Evolutionary conservation across 2,888 invertebrate species (phyloP).

Genomic region (Folsomia candida): DNA sequence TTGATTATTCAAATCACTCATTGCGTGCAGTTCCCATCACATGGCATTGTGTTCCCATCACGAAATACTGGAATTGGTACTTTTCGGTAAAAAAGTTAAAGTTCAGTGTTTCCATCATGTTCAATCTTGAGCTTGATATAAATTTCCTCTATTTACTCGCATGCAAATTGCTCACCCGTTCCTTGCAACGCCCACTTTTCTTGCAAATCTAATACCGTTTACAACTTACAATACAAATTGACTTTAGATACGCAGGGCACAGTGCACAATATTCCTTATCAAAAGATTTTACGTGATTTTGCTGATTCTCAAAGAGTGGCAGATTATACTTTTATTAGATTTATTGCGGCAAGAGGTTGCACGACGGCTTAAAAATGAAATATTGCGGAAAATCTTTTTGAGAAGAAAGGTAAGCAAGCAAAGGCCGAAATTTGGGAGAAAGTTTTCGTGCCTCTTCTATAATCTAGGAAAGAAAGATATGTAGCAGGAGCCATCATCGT

Average conservation of each 20-base stretch:
- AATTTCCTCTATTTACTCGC: background rate
- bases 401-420: slow-evolving; percentile 40
- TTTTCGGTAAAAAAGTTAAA: background rate
- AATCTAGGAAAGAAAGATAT: slow-evolving; percentile 12
- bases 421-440: slow-evolving; percentile 1
- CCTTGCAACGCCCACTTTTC: background rate
- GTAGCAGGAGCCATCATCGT: slow-evolving; percentile 13
- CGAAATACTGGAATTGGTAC: background rate
- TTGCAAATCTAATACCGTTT: background rate
- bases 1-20: background rate
- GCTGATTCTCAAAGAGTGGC: too few relatives aligned
- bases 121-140: background rate
- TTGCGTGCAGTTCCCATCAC: background rate
- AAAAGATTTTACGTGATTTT: too few relatives aligned
- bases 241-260: too few relatives aligned
- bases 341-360: too few relatives aligned
- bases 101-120: background rate
- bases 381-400: slow-evolving; percentile 16
- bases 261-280: too few relatives aligned
- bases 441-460: slow-evolving; percentile 20
- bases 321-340: too few relatives aligned
- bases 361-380: slow-evolving; percentile 9
- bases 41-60: background rate
- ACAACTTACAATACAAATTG: background rate
- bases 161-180: background rate